Evolutionary conservation across 2,113 vertebrate species (phyloP), one percentile per base, ranked within the genome.

Genomic region (Ondatra zibethicus): DNA sequence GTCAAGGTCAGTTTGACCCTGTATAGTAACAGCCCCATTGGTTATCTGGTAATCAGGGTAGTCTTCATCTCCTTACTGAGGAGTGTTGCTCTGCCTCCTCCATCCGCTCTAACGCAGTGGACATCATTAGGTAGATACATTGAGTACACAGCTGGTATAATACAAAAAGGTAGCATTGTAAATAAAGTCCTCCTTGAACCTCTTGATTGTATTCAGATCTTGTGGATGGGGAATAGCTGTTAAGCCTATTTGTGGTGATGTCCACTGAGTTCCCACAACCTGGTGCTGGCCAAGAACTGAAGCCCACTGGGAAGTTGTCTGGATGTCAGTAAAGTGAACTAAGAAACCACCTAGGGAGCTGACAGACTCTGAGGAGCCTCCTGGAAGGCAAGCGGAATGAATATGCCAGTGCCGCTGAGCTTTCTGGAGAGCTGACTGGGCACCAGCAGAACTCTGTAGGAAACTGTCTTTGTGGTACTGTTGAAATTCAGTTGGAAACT

Each of bases 1-100:
- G 84, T 63, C 27, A 94, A 63, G 92, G 91, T 88, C n/a, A 65
- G 0, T 72, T 73, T 86, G 13, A 47, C 39, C 45, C 84, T 50
- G 36, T 82, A 72, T 92, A n/a, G 65, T 94, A 89, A n/a, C 17
- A 93, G 13, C n/a, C 85, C 61, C 75, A 0, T 92, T 58, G 65
- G n/a, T 87, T 92, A 47, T 86, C 66, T 94, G 50, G 88, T 87
- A 73, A 27, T 88, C 39, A n/a, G 88, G 10, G 85, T 86, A 76
- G 36, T 92, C 96, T 95, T 89, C 39, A 27, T 94, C 81, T 84
- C 50, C 25, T 94, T 89, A 39, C 50, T 19, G 17, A 91, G 77
- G 65, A 73, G 42, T 25, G 11, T 65, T 75, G 45, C 14, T 92
- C 16, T 90, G 9, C 78, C 75, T 96, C 7, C 50, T 45, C 17